Percentiles rank a stretch among this genome's conserved stretches.
Evolutionary conservation across 2,888 invertebrate genomes (phyloP).

Genomic region (Phalera bucephala): DNA sequence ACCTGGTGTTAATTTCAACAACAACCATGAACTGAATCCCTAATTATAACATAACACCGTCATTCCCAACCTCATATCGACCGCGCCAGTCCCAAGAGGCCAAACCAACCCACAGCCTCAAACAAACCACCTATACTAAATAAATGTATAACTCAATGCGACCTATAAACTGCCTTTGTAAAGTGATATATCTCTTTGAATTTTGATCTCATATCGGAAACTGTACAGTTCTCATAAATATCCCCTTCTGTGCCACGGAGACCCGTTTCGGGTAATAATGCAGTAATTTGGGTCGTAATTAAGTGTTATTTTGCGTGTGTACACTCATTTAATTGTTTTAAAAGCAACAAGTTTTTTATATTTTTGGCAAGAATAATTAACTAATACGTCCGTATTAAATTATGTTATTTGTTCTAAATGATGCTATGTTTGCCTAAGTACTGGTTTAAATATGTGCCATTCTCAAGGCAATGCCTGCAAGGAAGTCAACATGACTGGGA

Average conservation of each 20-base stretch:
- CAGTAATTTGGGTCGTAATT: slow-evolving; percentile 18
- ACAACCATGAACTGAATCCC: slow-evolving; percentile 7
- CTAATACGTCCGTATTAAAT: no score
- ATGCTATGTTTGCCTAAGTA: no score
- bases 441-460: no score
- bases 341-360: not conserved
- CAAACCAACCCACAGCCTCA: slow-evolving; percentile 11
- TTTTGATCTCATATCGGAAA: slow-evolving; percentile 31
- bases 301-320: not conserved
- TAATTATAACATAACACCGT: slow-evolving; percentile 28
- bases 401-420: not conserved
- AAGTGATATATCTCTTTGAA: slow-evolving; percentile 26
- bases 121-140: slow-evolving; percentile 25
- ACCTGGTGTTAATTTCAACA: no score
- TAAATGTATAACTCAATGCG: slow-evolving; percentile 34
- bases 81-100: slow-evolving; percentile 1
- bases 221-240: slow-evolving; percentile 15
- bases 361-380: no score
- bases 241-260: slow-evolving; percentile 21
- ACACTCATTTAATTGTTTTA: not conserved
- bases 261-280: slow-evolving; percentile 13
- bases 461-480: no score
- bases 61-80: slow-evolving; percentile 9
- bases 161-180: slow-evolving; percentile 21
- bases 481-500: no score